Percentiles rank a stretch among this genome's conserved stretches.
phyloP scores from a whole-genome alignment of 2,888 invertebrate genomes.

The Heliconius aoede region DNA sequence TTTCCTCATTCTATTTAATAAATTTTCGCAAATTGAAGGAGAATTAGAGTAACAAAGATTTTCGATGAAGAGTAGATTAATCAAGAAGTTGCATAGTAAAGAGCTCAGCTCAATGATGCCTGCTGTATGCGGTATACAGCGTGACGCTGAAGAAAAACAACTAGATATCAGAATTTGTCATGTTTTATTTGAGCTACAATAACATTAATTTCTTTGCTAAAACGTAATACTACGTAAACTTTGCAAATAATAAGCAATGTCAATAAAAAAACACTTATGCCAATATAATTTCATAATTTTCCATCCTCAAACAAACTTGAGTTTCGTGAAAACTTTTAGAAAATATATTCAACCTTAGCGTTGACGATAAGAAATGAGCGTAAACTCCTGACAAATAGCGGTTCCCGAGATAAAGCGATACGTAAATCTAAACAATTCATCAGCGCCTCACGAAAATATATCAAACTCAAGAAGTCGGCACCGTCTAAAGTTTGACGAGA shows the following conservation, averaged over 20 bases:
- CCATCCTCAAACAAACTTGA: not conserved
- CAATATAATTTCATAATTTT: not conserved
- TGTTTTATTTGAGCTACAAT: too few relatives aligned
- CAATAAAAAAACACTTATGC: not conserved
- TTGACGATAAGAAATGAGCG: not conserved
- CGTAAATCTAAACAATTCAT: constrained; percentile 42
- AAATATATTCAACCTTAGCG: not conserved
- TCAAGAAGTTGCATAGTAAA: too few relatives aligned
- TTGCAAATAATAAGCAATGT: not conserved
- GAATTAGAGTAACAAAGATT: too few relatives aligned
- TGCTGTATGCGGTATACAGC: too few relatives aligned
- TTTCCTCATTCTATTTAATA: too few relatives aligned
- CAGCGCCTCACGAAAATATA: constrained; percentile 32
- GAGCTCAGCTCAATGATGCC: too few relatives aligned
- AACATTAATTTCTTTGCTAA: not conserved
- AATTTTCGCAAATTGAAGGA: too few relatives aligned
- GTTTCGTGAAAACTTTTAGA: not conserved
- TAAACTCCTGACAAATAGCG: constrained; percentile 14
- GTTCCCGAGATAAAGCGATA: constrained; percentile 7
- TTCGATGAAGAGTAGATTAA: too few relatives aligned
- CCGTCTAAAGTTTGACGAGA: constrained; percentile 12
- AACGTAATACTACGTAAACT: not conserved
- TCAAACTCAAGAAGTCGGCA: constrained; percentile 25
- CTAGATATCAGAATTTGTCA: too few relatives aligned
- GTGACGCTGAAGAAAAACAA: too few relatives aligned